Conservation (phyloP, 2,113 vertebrate genomes). For the Zosterops pallidus region DNA sequence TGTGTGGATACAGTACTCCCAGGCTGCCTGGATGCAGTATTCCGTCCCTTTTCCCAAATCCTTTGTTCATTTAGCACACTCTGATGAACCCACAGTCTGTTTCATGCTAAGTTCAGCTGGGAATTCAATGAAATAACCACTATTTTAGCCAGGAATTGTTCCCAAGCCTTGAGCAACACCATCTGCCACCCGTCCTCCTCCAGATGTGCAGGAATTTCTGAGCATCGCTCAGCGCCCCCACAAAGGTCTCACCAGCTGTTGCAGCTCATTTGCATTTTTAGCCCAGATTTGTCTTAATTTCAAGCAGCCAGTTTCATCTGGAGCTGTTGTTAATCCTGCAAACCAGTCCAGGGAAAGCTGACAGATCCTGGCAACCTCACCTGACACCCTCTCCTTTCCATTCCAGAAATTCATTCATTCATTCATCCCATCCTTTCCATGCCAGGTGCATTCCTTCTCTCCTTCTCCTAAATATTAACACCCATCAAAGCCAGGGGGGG, state of each 20-base stretch:
- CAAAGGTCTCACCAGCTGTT: slow-evolving; percentile 2
- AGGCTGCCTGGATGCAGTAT: neutral
- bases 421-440: neutral
- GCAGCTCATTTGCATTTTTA: neutral
- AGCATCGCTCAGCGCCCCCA: neutral
- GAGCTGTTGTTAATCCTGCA: neutral
- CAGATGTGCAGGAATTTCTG: neutral
- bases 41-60: neutral
- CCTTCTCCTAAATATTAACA: neutral
- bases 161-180: neutral
- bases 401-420: neutral
- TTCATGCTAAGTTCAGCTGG: neutral
- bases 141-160: neutral
- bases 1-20: neutral
- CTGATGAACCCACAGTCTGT: neutral
- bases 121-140: neutral
- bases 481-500: neutral
- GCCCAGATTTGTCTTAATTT: neutral
- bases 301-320: neutral
- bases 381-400: neutral
- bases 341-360: neutral
- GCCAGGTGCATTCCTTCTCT: neutral
- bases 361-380: neutral
- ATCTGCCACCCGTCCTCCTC: neutral
- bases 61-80: neutral